phyloP scores from a whole-genome alignment of 2,888 invertebrate species.

The Dascillus cervinus region DNA sequence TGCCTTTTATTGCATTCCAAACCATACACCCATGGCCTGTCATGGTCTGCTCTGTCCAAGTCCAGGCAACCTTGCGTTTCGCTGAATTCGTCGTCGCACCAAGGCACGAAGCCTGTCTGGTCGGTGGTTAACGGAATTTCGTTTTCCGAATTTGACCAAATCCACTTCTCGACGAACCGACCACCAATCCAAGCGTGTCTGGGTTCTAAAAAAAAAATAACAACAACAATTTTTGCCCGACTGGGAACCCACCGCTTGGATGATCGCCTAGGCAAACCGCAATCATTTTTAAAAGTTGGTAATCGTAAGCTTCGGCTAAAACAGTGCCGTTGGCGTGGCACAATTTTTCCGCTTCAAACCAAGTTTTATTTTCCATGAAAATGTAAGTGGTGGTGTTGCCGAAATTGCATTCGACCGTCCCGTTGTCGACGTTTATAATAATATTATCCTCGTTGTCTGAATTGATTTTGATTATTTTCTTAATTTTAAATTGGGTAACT shows the following conservation, averaged over 20 bases:
- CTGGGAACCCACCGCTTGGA: slow-evolving; percentile 1
- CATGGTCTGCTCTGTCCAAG: slow-evolving; percentile 1
- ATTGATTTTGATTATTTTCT: too few relatives aligned
- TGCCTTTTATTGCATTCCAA: slow-evolving; percentile 1
- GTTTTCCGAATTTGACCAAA: not conserved
- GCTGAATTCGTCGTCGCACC: slow-evolving; percentile 2
- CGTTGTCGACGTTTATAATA: not conserved
- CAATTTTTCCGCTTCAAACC: slow-evolving; percentile 2
- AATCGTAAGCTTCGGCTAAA: not conserved
- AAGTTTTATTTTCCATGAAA: slow-evolving; percentile 2
- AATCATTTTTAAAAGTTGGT: not conserved
- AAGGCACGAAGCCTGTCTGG: slow-evolving; percentile 1
- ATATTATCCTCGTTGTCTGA: not conserved
- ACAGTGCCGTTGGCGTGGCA: not conserved
- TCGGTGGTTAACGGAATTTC: too few relatives aligned
- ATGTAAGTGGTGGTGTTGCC: too few relatives aligned
- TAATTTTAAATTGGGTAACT: too few relatives aligned
- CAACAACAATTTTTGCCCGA: too few relatives aligned
- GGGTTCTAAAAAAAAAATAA: slow-evolving; percentile 3
- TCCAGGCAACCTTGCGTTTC: slow-evolving; percentile 1
- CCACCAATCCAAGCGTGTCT: slow-evolving; percentile 6
- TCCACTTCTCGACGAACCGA: not conserved
- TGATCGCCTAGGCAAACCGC: slow-evolving; percentile 3
- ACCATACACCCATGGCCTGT: slow-evolving; percentile 4
- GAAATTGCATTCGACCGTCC: too few relatives aligned